A percentile compares a stretch with the other conserved stretches of the same genome.
phyloP scores from a whole-genome alignment of 2,888 invertebrate genomes.

The Eupithecia dodoneata region DNA sequence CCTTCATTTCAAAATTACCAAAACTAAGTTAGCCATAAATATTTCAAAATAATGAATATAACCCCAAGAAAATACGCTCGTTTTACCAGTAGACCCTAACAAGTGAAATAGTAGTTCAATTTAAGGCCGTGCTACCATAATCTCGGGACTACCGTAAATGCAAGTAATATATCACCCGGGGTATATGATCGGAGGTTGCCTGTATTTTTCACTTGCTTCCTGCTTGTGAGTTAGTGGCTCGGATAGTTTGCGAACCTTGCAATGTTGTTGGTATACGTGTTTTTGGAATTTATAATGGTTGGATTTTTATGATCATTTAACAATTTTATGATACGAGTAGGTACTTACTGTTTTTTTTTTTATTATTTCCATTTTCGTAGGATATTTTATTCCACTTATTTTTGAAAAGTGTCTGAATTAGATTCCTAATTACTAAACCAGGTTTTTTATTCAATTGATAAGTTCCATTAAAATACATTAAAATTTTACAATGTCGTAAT shows the following conservation, averaged over 20 bases:
- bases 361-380: no score
- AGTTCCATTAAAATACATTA: no score
- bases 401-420: no score
- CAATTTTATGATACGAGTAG: neutral
- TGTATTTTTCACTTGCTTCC: conserved; percentile 69
- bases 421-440: no score
- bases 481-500: no score
- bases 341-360: no score
- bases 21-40: neutral
- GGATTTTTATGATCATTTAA: neutral
- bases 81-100: conserved; percentile 3
- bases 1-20: neutral
- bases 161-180: conserved; percentile 51
- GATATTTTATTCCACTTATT: no score
- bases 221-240: conserved; percentile 60
- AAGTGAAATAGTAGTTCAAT: conserved; percentile 14
- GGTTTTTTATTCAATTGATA: no score
- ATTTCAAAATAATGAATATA: neutral
- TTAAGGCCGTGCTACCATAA: conserved; percentile 30
- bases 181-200: conserved; percentile 56
- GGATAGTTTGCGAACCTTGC: conserved; percentile 55
- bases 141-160: conserved; percentile 36
- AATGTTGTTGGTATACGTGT: conserved; percentile 43
- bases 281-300: conserved; percentile 15
- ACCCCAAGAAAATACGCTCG: neutral